Conservation (phyloP, 2,797 vertebrate species). For the Pipistrellus kuhlii region DNA sequence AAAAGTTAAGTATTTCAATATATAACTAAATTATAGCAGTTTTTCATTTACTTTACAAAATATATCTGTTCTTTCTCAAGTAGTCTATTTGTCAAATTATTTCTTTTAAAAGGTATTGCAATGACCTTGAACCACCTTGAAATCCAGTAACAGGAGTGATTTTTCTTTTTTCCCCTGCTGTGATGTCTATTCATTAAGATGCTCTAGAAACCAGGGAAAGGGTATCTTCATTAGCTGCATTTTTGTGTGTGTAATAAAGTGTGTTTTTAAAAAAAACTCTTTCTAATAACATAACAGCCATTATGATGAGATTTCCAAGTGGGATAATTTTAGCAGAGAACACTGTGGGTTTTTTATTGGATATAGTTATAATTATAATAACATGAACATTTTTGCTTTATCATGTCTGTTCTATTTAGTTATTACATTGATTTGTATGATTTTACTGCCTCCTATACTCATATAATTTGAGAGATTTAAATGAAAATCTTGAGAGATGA, state of each 20-base stretch:
- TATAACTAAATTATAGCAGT: background rate
- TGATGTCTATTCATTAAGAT: background rate
- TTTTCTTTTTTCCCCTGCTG: background rate
- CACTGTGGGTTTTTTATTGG: background rate
- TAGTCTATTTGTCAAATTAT: background rate
- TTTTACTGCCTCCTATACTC: background rate
- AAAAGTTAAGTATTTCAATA: constrained; percentile 36
- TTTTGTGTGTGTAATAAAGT: background rate
- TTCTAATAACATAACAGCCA: background rate
- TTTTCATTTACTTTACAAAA: constrained; percentile 9
- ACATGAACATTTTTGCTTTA: background rate
- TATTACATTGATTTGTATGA: constrained; percentile 38
- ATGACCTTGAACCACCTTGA: background rate
- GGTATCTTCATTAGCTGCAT: background rate
- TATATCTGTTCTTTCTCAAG: background rate
- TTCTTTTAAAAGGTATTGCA: background rate
- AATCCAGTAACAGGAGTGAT: background rate
- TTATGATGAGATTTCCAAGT: background rate
- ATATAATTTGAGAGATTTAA: background rate
- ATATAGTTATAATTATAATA: constrained; percentile 23
- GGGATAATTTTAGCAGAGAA: background rate
- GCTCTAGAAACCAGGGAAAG: background rate
- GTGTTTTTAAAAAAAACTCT: constrained; percentile 7
- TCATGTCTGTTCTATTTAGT: constrained; percentile 31
- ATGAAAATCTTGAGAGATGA: background rate